Evolutionary conservation across 2,113 vertebrate genomes (phyloP).

Genomic region (Leucopsar rothschildi): DNA sequence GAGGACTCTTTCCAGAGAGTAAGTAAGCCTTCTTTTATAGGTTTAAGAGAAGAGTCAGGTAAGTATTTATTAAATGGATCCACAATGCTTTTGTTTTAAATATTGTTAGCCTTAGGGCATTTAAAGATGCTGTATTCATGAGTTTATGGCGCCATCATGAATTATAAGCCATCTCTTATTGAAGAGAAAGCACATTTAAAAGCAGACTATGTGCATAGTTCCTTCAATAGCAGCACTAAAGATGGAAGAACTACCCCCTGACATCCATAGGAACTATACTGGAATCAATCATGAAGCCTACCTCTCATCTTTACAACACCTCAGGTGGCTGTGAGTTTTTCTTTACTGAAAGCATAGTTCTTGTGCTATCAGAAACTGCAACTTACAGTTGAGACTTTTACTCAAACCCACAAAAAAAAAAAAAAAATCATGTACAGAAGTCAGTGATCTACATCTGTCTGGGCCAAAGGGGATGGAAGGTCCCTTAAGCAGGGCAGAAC

Average conservation of each 20-base stretch:
- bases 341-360: neutral
- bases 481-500: neutral
- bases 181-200: neutral
- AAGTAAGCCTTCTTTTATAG: neutral
- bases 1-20: neutral
- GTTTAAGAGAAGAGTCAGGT: neutral
- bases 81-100: neutral
- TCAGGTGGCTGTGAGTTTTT: neutral
- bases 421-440: neutral
- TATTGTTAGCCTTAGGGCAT: neutral
- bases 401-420: neutral
- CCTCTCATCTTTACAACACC: constrained; percentile 6
- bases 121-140: neutral
- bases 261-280: neutral
- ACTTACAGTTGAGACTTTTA: neutral
- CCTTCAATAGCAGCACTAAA: neutral
- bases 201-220: neutral
- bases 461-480: neutral
- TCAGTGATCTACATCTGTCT: neutral
- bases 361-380: neutral
- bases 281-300: neutral
- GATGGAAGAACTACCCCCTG: neutral
- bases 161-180: neutral
- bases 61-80: constrained; percentile 1
- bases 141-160: neutral